A percentile compares a stretch with the other conserved stretches of the same genome.
These are phyloP conservation scores for Paedocypris sp. DNA, from an alignment of 2,113 vertebrate genomes.

Conservation along the genomic window DNA sequence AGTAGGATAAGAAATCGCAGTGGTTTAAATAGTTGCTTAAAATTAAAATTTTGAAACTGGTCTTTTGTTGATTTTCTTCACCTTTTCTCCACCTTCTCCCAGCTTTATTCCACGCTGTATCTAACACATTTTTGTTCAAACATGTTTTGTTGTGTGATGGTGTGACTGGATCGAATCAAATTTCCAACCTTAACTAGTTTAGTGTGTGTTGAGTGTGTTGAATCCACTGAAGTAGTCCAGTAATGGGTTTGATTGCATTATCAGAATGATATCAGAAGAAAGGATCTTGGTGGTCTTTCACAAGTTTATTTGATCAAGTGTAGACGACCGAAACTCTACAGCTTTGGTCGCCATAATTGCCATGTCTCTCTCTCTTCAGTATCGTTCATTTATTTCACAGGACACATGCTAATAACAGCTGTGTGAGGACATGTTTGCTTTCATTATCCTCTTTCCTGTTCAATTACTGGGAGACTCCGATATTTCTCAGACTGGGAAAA, in stretches of 20 bases:
- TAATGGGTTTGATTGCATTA: not conserved
- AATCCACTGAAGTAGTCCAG: not conserved
- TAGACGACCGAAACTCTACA: not conserved
- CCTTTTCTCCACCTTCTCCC: too few relatives aligned
- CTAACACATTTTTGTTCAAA: too few relatives aligned
- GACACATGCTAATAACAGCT: conserved; percentile 9
- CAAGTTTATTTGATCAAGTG: not conserved
- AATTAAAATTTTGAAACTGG: too few relatives aligned
- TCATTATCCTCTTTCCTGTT: conserved; percentile 17
- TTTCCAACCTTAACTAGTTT: not conserved
- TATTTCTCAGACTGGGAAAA: conserved; percentile 12
- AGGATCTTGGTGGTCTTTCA: not conserved
- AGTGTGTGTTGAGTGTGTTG: not conserved
- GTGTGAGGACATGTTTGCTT: conserved; percentile 7
- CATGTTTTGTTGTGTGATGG: too few relatives aligned
- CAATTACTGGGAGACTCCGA: conserved; percentile 35
- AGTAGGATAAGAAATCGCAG: too few relatives aligned
- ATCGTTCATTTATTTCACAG: conserved; percentile 1
- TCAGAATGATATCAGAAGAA: not conserved
- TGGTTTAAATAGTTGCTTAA: too few relatives aligned
- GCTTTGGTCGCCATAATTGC: not conserved
- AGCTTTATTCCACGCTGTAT: too few relatives aligned
- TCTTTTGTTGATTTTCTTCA: too few relatives aligned
- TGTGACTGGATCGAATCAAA: not conserved
- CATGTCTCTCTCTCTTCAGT: not conserved